Conservation (phyloP, 2,113 vertebrate species). For the Malurus elegans region DNA sequence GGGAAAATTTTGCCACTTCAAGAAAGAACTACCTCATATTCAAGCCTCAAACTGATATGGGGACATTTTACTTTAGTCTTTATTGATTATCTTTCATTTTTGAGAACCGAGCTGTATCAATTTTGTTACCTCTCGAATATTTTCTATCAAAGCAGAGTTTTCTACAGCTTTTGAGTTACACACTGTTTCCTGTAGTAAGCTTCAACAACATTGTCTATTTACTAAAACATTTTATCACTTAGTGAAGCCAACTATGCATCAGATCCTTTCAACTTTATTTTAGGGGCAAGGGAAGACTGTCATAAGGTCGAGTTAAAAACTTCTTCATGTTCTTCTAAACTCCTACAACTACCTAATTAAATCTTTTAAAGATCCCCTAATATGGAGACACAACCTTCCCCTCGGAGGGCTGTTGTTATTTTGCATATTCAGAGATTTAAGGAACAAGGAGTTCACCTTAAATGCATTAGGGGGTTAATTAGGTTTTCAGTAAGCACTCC, state of each 20-base stretch:
- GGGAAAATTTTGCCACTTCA: background rate
- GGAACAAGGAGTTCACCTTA: constrained; percentile 31
- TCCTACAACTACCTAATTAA: background rate
- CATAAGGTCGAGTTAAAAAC: background rate
- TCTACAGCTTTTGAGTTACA: background rate
- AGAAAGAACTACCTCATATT: background rate
- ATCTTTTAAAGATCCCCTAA: background rate
- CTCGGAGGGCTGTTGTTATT: background rate
- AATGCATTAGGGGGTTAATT: constrained; percentile 55
- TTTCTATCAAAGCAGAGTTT: background rate
- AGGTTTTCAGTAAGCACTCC: constrained; percentile 53
- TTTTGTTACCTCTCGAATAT: background rate
- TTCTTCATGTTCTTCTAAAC: background rate
- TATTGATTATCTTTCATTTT: background rate
- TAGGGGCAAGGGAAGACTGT: background rate
- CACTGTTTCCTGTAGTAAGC: background rate
- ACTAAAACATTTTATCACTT: background rate
- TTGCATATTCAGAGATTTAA: constrained; percentile 29
- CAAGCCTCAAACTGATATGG: background rate
- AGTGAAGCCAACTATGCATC: background rate
- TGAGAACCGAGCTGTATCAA: background rate
- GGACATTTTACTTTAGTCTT: background rate
- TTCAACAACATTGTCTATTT: background rate
- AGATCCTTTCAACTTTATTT: background rate
- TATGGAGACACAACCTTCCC: background rate